Base-by-base conservation (phyloP, 2,113 vertebrate species). In the Cyprinodon variegatus region DNA sequence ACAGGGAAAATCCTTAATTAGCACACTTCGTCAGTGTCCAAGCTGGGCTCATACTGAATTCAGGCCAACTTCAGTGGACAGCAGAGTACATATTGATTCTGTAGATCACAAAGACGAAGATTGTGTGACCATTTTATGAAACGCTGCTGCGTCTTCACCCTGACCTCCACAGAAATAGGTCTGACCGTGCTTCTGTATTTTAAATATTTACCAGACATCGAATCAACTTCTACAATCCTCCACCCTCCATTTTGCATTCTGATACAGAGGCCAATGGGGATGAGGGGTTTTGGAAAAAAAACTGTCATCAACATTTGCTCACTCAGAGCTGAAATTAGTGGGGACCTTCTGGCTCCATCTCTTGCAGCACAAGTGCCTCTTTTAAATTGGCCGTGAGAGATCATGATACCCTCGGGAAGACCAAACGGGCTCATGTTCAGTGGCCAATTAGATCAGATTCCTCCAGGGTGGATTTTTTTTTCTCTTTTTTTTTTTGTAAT, bases 221-320 rank as follows among this genome's bases (percentile, higher is more conserved):
- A 45, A 61, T 87, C 89, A 90, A 86, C 86, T 88, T 69, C 64
- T 66, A 77, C 87, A 81, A 72, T 79, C 76, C 63, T 83, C 78
- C 71, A 70, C 71, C 69, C 70, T 85, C 91, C 85, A 91, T 94
- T 29, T 93, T 93, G 83, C 92, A 94, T 93, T 81, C 84, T 87
- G 91, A 92, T 93, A 87, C 77, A 43, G 77, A 89, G 90, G 86
- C 86, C 90, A 92, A 89, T 74, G 84, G 91, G 91, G 78, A 83
- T 63, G 70, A 72, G 87, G 77, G 83, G 73, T 17, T 87, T 85
- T 82, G 69, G 90, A 88, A 91, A 92, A 92, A 94, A 91, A 92
- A n/a, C 67, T 70, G 74, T 90, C 90, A 90, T 93, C 89, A 93
- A 83, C 68, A 74, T 83, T 82, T 80, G 81, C 86, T 89, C 84